Conservation (phyloP, 2,113 vertebrate species). For the Nannospalax galili region DNA sequence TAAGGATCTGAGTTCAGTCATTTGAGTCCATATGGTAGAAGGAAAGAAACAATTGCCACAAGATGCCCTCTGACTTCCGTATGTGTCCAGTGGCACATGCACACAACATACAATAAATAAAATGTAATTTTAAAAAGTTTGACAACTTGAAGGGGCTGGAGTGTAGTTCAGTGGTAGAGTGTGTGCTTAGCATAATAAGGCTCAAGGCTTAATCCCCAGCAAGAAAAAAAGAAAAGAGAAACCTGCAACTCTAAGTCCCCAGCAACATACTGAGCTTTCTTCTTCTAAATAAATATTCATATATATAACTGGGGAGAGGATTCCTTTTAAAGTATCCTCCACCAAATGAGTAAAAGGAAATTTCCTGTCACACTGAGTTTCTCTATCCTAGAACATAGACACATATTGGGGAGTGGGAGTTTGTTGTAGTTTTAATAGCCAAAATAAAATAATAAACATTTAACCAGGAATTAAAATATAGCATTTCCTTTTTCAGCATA, state of each 20-base stretch:
- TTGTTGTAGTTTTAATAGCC: not conserved
- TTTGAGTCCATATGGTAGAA: not conserved
- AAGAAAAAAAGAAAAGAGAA: not conserved
- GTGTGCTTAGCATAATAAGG: too few species aligned
- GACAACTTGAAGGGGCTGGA: too few species aligned
- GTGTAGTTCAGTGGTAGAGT: too few species aligned
- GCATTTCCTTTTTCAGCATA: not conserved
- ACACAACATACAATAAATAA: too few species aligned
- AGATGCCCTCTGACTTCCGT: not conserved
- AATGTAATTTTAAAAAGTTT: too few species aligned
- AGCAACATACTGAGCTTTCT: conserved; percentile 7
- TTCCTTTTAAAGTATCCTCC: not conserved
- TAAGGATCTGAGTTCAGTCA: not conserved
- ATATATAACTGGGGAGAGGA: not conserved
- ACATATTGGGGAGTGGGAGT: not conserved
- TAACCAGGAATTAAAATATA: not conserved
- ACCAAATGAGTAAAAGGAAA: not conserved
- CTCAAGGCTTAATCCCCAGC: not conserved
- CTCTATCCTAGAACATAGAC: not conserved
- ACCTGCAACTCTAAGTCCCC: not conserved
- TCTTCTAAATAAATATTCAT: not conserved
- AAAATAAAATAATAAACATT: conserved; percentile 32
- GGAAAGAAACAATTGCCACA: not conserved
- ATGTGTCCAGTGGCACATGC: not conserved
- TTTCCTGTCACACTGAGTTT: not conserved